phyloP scores from a whole-genome alignment of 2,888 invertebrate species.

The Polymixis lichenea region DNA sequence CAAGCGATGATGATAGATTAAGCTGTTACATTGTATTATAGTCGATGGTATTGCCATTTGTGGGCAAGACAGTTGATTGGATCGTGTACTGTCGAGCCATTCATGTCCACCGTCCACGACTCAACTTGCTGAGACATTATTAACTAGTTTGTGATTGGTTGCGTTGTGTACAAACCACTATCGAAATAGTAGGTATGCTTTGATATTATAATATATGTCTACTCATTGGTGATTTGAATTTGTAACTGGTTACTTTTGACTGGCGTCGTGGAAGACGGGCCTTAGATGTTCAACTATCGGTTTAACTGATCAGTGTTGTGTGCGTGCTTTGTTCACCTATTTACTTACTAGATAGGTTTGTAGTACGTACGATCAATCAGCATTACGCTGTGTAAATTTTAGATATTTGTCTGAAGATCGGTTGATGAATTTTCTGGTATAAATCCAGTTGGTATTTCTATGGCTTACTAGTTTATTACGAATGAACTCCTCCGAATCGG shows the following conservation, averaged over 20 bases:
- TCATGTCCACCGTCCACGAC: background rate
- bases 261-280: background rate
- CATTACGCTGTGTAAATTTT: background rate
- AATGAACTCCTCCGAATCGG: no score
- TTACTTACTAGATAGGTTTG: background rate
- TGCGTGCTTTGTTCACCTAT: background rate
- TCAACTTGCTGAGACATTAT: background rate
- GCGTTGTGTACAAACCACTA: background rate
- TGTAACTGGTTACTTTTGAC: background rate
- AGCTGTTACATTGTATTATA: slow-evolving; percentile 1
- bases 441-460: background rate
- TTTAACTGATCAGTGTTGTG: background rate
- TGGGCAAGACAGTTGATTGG: slow-evolving; percentile 30
- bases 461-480: no score
- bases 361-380: background rate
- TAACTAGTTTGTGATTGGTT: slow-evolving; percentile 5
- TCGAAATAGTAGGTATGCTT: background rate
- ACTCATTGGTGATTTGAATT: background rate
- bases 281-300: slow-evolving; percentile 14
- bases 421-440: background rate
- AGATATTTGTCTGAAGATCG: background rate
- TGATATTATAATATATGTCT: background rate
- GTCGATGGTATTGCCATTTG: background rate
- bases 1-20: background rate
- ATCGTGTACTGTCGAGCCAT: slow-evolving; percentile 10